phyloP scores from a whole-genome alignment of 2,113 vertebrate genomes.

The Ondatra zibethicus region DNA sequence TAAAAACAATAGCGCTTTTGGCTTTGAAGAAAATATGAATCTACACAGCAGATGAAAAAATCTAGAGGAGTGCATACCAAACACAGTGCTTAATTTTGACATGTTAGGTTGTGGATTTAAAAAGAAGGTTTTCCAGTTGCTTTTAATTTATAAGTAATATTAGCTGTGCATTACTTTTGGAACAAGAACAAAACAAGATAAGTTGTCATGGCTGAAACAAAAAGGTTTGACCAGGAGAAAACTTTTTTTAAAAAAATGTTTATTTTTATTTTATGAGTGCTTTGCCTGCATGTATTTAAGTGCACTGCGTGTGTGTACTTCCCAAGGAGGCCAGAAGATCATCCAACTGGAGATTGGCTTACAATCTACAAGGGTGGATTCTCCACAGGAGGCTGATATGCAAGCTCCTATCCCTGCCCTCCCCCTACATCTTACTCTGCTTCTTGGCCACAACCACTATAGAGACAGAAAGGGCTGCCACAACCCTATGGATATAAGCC shows the following conservation, averaged over 20 bases:
- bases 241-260: not conserved
- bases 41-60: not conserved
- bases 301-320: not conserved
- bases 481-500: not conserved
- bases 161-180: not conserved
- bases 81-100: not conserved
- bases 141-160: conserved; percentile 36
- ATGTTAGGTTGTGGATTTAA: not conserved
- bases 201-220: not conserved
- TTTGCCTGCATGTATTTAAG: not conserved
- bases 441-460: not conserved
- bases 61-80: not conserved
- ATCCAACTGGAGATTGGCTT: not conserved
- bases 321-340: not conserved
- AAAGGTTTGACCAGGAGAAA: not conserved
- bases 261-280: not conserved
- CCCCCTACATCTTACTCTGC: not conserved
- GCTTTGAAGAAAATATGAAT: not conserved
- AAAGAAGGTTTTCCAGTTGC: not conserved
- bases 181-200: not conserved
- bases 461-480: not conserved
- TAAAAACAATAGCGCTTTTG: not conserved
- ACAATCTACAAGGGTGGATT: not conserved
- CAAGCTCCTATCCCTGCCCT: too few species aligned
- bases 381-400: not conserved